Percentiles rank a stretch among this genome's conserved stretches.
These are phyloP conservation scores for Pedionomus torquatus DNA, from an alignment of 2,113 vertebrate species.

Conservation along the genomic window DNA sequence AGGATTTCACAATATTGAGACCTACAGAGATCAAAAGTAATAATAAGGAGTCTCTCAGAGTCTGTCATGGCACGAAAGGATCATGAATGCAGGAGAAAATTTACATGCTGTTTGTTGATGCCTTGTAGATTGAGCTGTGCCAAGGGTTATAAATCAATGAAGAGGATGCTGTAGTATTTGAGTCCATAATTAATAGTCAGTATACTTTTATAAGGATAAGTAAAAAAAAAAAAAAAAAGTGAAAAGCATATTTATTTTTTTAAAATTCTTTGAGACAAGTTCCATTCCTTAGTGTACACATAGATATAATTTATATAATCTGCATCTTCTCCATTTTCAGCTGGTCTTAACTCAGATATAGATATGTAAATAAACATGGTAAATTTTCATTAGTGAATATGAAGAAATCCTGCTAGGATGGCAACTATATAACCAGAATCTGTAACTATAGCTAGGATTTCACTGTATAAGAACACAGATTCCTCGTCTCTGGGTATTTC, in stretches of 20 bases:
- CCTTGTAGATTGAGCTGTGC: slow-evolving; percentile 44
- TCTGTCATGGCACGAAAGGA: slow-evolving; percentile 41
- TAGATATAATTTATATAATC: background rate
- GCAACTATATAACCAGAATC: background rate
- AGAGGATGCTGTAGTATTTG: background rate
- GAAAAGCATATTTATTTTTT: background rate
- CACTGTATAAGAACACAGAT: background rate
- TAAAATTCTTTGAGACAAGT: background rate
- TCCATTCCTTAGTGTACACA: background rate
- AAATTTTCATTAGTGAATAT: background rate
- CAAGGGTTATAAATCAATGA: slow-evolving; percentile 61
- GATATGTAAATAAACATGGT: background rate
- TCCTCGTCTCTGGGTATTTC: background rate
- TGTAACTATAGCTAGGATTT: background rate
- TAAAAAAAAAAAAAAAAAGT: background rate
- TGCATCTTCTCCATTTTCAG: background rate
- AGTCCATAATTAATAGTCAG: background rate
- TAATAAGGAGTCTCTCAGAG: slow-evolving; percentile 22
- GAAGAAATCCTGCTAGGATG: background rate
- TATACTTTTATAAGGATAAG: background rate
- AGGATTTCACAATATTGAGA: slow-evolving; percentile 40
- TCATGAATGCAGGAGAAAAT: background rate
- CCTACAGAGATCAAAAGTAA: slow-evolving; percentile 56
- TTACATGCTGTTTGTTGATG: slow-evolving; percentile 21
- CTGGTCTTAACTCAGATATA: background rate